phyloP scores from a whole-genome alignment of 2,888 invertebrate genomes.

The Kryphioiulus occultus region DNA sequence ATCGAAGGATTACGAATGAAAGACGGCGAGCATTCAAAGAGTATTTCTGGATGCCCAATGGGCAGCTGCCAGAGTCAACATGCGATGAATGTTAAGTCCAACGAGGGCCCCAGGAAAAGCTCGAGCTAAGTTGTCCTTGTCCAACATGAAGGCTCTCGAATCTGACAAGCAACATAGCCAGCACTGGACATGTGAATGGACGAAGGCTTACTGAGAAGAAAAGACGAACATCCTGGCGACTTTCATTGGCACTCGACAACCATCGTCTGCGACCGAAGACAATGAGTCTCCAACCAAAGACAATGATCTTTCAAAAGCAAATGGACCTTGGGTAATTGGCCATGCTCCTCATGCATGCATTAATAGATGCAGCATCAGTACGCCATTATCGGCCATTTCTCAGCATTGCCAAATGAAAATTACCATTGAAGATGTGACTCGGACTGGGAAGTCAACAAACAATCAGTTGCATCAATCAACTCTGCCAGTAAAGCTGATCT shows the following conservation, averaged over 20 bases:
- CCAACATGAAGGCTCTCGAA: background rate
- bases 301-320: background rate
- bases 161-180: background rate
- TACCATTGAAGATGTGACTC: background rate
- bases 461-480: no score
- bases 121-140: background rate
- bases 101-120: background rate
- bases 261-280: background rate
- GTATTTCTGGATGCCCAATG: background rate
- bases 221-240: background rate
- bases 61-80: background rate
- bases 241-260: background rate
- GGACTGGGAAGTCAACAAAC: background rate
- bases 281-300: background rate
- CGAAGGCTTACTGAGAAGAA: background rate
- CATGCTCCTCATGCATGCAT: background rate
- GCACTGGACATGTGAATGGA: background rate
- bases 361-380: background rate
- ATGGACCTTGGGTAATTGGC: background rate
- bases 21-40: background rate
- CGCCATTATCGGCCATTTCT: background rate
- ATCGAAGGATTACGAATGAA: background rate
- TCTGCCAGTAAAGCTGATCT: no score
- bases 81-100: constrained; percentile 25
- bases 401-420: background rate